Conservation (phyloP, 2,888 invertebrate species). For the Melipona beecheii region DNA sequence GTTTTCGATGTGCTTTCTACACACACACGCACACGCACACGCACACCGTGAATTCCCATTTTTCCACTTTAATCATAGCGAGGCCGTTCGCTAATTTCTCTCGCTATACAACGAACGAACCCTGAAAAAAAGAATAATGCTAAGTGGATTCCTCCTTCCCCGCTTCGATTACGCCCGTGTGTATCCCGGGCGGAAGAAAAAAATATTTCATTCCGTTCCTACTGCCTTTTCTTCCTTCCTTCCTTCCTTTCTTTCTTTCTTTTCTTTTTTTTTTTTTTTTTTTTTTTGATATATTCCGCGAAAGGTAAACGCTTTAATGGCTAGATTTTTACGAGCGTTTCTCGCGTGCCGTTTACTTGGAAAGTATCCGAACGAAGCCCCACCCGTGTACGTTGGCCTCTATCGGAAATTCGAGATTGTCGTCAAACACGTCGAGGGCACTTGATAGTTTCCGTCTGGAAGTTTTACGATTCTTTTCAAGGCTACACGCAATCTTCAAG, state of each 20-base stretch:
- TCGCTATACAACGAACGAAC: constrained; percentile 21
- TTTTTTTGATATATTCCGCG: not conserved
- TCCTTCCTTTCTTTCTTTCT: no score
- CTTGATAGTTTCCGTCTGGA: constrained; percentile 60
- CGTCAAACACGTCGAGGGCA: constrained; percentile 67
- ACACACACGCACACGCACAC: constrained; percentile 23
- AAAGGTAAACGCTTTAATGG: constrained; percentile 33
- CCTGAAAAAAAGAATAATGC: constrained; percentile 1
- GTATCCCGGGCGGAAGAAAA: not conserved
- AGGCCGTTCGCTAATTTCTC: constrained; percentile 68
- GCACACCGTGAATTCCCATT: constrained; percentile 48
- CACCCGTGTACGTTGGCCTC: constrained; percentile 46
- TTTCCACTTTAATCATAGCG: constrained; percentile 69
- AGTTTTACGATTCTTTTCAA: constrained; percentile 66
- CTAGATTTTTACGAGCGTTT: constrained; percentile 51
- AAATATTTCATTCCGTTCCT: constrained; percentile 26
- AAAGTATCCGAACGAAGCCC: constrained; percentile 40
- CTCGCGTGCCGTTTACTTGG: constrained; percentile 50
- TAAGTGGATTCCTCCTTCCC: constrained; percentile 14
- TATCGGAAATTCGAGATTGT: constrained; percentile 71
- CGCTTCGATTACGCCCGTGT: constrained; percentile 7
- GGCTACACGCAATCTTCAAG: constrained; percentile 57
- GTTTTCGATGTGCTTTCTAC: constrained; percentile 74
- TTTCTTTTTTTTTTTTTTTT: no score
- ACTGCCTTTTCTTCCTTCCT: not conserved